Base-by-base conservation (phyloP, 2,888 invertebrate species). In the Oscheius myriophilus region DNA sequence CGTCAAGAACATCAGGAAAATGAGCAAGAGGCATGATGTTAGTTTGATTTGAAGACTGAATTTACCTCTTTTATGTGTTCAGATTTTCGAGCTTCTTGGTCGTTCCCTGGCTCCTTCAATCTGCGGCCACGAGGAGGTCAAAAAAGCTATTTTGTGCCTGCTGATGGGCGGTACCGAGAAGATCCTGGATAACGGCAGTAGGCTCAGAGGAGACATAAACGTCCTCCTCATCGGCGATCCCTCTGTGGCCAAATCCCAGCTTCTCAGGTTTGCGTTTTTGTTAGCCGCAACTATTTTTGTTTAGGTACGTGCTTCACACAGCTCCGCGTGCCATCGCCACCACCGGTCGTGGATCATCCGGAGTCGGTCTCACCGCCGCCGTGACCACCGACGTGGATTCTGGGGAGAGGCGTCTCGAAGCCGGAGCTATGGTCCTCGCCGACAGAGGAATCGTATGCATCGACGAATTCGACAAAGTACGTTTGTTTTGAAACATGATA, bases 401-500 rank as follows among this genome's bases (percentile, higher is more conserved):
- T 1, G 89, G 78, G 33, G 78, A 78, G 46, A 74, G 85, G 21
- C 79, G 82, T 39, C 76, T 85, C n/a, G 85, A 85, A 64, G 98
- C 97, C 0, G 98, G 98, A 75, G 98, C 98, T 67, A 98, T 98
- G 98, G 98, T 98, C n/a, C 88, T 98, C 45, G 98, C 96, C 0
- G 98, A 98, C 89, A 26, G 97, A 70, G 97, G 97, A 33, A 93
- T 97, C 57, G 97, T 98, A 55, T 98, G 97, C 87, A 91, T 91
- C 80, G 95, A 98, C 88, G 98, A 98, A 89, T 98, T 98, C 88
- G 98, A 98, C 89, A 89, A 89, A 79, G 85, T 85, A 26, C 7
- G 45, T 14, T 41, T 18, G 26, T 53, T 25, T 25, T 2, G 25
- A 18, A 58, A 43, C 23, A 21, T 2, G 2, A 18, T n/a, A n/a